These are phyloP conservation scores for Anguilla pacifica DNA, from an alignment of 2,797 vertebrate genomes.

Conservation along the genomic window DNA sequence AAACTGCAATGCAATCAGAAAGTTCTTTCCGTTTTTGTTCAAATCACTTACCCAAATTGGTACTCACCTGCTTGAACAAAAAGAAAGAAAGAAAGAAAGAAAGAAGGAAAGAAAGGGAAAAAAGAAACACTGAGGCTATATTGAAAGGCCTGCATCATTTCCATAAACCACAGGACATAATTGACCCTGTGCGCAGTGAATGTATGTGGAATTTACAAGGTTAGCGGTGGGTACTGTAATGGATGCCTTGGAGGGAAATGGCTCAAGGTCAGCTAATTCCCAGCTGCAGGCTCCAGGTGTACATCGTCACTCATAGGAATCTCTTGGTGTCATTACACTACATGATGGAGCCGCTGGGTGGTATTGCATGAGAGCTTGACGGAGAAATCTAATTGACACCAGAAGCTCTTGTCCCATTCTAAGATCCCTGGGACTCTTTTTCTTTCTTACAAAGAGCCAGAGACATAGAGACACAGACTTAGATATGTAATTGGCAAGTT, in stretches of 20 bases:
- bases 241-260: not conserved
- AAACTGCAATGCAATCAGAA: not conserved
- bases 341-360: not conserved
- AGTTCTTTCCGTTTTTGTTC: not conserved
- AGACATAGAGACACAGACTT: not conserved
- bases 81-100: not conserved
- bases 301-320: not conserved
- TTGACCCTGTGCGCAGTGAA: not conserved
- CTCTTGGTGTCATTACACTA: not conserved
- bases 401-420: not conserved
- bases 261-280: not conserved
- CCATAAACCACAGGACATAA: not conserved
- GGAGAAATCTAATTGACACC: not conserved
- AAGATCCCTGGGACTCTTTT: not conserved
- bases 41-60: not conserved
- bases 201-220: not conserved
- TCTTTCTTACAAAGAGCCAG: not conserved
- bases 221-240: not conserved
- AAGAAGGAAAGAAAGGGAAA: not conserved
- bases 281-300: not conserved
- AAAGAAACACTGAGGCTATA: not conserved
- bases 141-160: not conserved
- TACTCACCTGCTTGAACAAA: not conserved
- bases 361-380: not conserved
- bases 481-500: not conserved